Conservation (phyloP, 2,888 invertebrate genomes). For the Tolmerus cingulatus region DNA sequence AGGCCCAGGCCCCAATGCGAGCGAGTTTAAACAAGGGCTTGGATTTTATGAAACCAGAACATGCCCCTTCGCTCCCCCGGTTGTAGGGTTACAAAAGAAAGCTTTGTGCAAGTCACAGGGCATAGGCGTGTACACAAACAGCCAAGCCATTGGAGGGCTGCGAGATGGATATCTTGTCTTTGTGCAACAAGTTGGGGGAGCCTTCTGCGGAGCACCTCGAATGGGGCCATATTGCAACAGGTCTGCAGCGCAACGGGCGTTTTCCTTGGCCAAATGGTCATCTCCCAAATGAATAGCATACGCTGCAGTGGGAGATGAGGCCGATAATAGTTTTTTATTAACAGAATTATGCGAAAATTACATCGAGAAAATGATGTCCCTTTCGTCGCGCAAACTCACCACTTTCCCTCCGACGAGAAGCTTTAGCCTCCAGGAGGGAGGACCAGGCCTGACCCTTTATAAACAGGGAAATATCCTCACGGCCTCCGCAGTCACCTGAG, state of each 20-base stretch:
- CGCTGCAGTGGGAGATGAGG: neutral
- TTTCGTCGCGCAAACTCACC: conserved; percentile 9
- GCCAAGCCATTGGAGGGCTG: neutral
- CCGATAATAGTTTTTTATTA: neutral
- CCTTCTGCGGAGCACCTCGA: neutral
- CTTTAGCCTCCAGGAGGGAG: neutral
- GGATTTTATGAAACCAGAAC: neutral
- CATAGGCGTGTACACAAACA: neutral
- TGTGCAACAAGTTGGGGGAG: neutral
- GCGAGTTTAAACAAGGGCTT: neutral
- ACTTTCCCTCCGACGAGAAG: neutral
- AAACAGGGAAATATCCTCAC: neutral
- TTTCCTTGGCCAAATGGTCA: neutral
- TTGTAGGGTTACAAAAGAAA: neutral
- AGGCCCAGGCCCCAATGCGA: neutral
- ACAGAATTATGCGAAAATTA: neutral
- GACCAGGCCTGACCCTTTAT: conserved; percentile 7
- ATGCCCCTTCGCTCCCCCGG: neutral
- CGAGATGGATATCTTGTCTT: neutral
- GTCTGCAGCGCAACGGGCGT: neutral
- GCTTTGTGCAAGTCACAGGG: neutral
- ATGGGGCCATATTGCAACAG: neutral
- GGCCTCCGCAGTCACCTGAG: neutral
- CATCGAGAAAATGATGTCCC: neutral
- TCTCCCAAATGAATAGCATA: neutral